phyloP scores from a whole-genome alignment of 2,888 invertebrate species.

The Andrena praecox region DNA sequence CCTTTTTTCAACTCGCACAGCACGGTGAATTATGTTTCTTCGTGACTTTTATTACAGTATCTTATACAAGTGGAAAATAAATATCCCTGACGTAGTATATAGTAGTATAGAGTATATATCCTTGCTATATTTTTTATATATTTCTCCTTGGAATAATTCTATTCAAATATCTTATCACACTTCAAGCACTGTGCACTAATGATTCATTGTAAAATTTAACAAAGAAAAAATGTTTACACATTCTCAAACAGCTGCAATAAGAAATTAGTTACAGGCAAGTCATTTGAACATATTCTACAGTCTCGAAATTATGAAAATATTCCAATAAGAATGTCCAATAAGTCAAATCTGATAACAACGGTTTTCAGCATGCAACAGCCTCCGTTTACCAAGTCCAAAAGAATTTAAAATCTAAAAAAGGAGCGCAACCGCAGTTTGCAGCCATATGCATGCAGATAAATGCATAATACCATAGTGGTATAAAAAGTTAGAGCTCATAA shows the following conservation, averaged over 20 bases:
- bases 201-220: no score
- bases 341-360: not conserved
- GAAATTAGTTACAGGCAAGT: not conserved
- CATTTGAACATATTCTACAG: not conserved
- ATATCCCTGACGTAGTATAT: no score
- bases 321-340: not conserved
- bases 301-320: not conserved
- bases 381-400: not conserved
- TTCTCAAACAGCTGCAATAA: not conserved
- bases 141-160: no score
- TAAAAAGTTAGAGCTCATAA: slow-evolving; percentile 27
- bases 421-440: not conserved
- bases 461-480: slow-evolving; percentile 7
- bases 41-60: no score
- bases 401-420: not conserved
- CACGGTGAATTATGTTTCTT: no score
- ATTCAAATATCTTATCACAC: no score
- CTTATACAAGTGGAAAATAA: no score
- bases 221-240: not conserved
- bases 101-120: no score
- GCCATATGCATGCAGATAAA: slow-evolving; percentile 16
- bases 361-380: not conserved
- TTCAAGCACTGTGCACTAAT: no score
- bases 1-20: no score
- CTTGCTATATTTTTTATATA: no score